These are phyloP conservation scores for Seira ritae DNA, from an alignment of 2,888 invertebrate genomes.

Conservation along the genomic window DNA sequence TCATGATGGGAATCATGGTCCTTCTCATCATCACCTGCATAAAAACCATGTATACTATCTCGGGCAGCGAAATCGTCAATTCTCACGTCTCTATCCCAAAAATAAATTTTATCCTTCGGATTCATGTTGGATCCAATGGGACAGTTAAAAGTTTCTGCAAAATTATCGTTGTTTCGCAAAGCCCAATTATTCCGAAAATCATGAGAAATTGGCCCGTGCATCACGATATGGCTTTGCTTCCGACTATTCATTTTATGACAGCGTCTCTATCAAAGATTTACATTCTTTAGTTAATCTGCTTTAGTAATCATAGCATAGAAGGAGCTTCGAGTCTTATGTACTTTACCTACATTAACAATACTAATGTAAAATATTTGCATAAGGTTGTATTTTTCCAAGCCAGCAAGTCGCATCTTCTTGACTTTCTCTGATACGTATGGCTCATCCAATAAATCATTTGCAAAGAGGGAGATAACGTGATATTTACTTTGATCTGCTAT, in stretches of 20 bases:
- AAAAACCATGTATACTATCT: too few relatives aligned
- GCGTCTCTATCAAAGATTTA: too few relatives aligned
- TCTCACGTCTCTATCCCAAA: too few relatives aligned
- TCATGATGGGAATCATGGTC: too few relatives aligned
- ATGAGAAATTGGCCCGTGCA: constrained; percentile 30
- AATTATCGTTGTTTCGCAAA: constrained; percentile 19
- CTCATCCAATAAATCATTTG: too few relatives aligned
- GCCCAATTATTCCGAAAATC: constrained; percentile 5
- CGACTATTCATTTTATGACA: constrained; percentile 19
- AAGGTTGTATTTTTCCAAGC: constrained; percentile 24
- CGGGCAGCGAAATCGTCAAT: too few relatives aligned
- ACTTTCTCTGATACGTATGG: constrained; percentile 1
- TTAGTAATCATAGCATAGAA: too few relatives aligned
- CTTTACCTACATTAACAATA: constrained; percentile 21
- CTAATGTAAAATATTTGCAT: constrained; percentile 32
- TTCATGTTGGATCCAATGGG: constrained; percentile 31
- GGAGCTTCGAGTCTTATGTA: too few relatives aligned
- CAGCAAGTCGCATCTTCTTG: neutral
- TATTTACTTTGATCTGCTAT: constrained; percentile 7
- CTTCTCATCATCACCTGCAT: too few relatives aligned
- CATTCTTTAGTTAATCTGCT: too few relatives aligned
- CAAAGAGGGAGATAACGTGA: neutral
- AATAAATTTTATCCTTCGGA: constrained; percentile 11
- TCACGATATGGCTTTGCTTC: constrained; percentile 4
- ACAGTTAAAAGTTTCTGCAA: constrained; percentile 27